A percentile compares a stretch with the other conserved stretches of the same genome.
Conservation (phyloP, 2,888 invertebrate genomes). For the Cheilosia scutellata region DNA sequence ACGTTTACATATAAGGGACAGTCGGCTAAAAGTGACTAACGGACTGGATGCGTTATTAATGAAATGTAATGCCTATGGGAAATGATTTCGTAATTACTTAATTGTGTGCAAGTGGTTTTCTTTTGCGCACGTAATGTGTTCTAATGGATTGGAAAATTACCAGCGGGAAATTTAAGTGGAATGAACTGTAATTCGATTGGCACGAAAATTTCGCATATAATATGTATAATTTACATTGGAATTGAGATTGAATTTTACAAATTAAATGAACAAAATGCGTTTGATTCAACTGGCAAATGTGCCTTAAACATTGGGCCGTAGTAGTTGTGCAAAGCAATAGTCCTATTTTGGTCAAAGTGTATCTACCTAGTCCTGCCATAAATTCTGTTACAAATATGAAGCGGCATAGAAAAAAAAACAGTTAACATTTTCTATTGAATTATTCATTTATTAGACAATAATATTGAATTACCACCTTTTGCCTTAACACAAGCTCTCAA, state of each 20-base stretch:
- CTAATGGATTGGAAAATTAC: constrained; percentile 68
- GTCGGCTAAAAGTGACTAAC: constrained; percentile 65
- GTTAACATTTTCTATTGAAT: too few relatives aligned
- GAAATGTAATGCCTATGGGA: constrained; percentile 67
- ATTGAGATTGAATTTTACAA: not conserved
- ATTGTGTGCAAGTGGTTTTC: constrained; percentile 67
- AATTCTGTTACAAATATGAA: too few relatives aligned
- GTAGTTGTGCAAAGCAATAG: too few relatives aligned
- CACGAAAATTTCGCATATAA: not conserved
- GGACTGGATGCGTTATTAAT: constrained; percentile 70
- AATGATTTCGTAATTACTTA: constrained; percentile 68
- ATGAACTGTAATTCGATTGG: constrained; percentile 49
- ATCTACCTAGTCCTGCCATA: too few relatives aligned
- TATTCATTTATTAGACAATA: too few relatives aligned
- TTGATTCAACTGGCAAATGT: not conserved
- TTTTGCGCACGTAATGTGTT: constrained; percentile 52
- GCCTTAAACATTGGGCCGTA: not conserved
- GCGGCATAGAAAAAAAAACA: too few relatives aligned
- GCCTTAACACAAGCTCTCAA: too few relatives aligned
- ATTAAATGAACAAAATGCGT: not conserved
- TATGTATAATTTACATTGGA: not conserved
- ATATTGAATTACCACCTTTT: too few relatives aligned
- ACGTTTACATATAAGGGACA: constrained; percentile 15
- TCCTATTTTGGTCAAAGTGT: too few relatives aligned
- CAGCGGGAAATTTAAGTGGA: constrained; percentile 43